Base-by-base conservation (phyloP, 2,797 vertebrate genomes). In the Chelidonichthys spinosus region DNA sequence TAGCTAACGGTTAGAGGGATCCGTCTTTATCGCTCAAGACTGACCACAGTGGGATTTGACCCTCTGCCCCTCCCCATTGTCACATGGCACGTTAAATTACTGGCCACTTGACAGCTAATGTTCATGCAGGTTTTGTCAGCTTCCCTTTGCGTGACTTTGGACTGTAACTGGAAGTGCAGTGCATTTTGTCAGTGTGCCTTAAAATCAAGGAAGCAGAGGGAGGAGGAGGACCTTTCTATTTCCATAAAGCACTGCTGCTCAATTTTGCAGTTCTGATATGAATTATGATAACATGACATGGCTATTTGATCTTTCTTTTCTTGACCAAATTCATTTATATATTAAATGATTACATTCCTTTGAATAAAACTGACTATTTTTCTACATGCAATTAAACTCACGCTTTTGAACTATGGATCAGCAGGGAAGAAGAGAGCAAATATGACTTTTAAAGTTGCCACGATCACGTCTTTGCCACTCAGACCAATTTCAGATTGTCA, bases 11-110 rank as follows among this genome's bases (percentile, higher is more conserved):
- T 81, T 74, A 64, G 62, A 75, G 77, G 82, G 87, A 82, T 85
- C 87, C 74, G 85, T 85, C 82, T 78, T 90, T 87, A 90, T 91
- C 79, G 46, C 70, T 84, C 75, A 74, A 62, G 85, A 81, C 82
- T 78, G 76, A 74, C 85, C 74, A 43, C 70, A 14, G 69, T 60
- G 6, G 69, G 87, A 82, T 86, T 69, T 89, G 82, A 86, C 85
- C 84, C 72, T 63, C 63, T 50, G 9, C 39, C 47, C 47, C 47
- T 2, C 46, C 15, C n/a, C 5, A 14, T 72, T 74, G 81, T 88
- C 87, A 87, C 80, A 85, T 86, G 85, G 70, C 77, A 42, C 74
- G 81, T 78, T 84, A 72, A 85, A 80, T 86, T 83, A 80, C 77
- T 36, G 69, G 55, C 83, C 69, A 18, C 72, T 81, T 74, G 74